phyloP scores from a whole-genome alignment of 2,797 vertebrate genomes.

The Malacoctenus gilli region DNA sequence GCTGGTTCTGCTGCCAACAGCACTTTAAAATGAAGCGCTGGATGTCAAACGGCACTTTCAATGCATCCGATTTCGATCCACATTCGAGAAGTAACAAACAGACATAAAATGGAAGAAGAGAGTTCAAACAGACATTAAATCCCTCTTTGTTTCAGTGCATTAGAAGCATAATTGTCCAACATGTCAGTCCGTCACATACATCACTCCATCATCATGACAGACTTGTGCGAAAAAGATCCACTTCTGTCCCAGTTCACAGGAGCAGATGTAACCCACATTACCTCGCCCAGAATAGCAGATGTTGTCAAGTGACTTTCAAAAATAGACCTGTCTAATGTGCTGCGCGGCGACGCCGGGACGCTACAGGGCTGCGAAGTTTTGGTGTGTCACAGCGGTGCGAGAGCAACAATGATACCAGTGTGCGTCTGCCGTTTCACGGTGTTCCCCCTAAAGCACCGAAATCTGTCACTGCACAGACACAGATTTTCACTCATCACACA shows the following conservation, averaged over 20 bases:
- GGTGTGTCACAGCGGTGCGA: constrained; percentile 27
- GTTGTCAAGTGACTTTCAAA: constrained; percentile 62
- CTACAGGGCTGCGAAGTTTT: constrained; percentile 1
- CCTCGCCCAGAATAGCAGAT: constrained; percentile 64
- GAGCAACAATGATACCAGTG: constrained; percentile 1
- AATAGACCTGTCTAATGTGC: constrained; percentile 73
- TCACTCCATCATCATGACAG: constrained; percentile 7
- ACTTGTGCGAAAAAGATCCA: constrained; percentile 18
- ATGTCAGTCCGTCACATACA: too few species aligned
- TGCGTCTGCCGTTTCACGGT: neutral
- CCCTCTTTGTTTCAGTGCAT: too few species aligned
- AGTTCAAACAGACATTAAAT: too few species aligned
- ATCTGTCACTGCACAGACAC: constrained; percentile 1
- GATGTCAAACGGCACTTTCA: neutral
- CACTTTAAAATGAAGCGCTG: neutral
- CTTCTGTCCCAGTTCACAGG: constrained; percentile 52
- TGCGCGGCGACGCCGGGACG: constrained; percentile 23
- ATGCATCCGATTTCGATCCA: neutral
- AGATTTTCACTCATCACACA: neutral
- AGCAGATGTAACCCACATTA: constrained; percentile 77
- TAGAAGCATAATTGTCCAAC: too few species aligned
- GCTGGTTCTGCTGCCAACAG: constrained; percentile 2
- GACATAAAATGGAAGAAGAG: too few species aligned
- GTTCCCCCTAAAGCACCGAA: constrained; percentile 11
- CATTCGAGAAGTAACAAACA: neutral